These are phyloP conservation scores for Strigops habroptila DNA, from an alignment of 2,113 vertebrate genomes.

Conservation along the genomic window DNA sequence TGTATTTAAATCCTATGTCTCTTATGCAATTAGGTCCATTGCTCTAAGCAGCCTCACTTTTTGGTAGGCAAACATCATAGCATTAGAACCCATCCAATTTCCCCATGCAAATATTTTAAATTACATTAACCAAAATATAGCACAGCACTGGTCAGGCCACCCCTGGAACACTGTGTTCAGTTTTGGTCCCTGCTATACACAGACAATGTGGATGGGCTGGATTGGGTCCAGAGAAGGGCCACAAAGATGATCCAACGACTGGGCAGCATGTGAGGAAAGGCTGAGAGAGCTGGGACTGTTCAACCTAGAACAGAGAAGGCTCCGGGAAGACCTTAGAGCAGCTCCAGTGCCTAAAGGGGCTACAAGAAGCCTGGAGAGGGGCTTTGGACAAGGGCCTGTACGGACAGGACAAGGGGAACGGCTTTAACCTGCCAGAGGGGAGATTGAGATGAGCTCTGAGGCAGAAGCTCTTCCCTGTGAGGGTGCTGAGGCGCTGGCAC, in stretches of 20 bases:
- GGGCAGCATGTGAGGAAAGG: neutral
- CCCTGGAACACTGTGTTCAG: neutral
- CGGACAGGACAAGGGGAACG: no score
- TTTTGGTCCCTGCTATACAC: neutral
- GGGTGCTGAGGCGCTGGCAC: no score
- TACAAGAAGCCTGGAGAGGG: no score
- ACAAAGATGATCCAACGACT: neutral
- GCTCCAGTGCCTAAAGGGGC: neutral
- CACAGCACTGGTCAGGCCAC: neutral
- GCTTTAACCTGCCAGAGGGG: no score
- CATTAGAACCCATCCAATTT: conserved; percentile 41
- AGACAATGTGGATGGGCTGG: neutral
- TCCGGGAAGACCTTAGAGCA: neutral
- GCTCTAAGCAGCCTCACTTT: conserved; percentile 47
- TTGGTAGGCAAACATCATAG: conserved; percentile 4
- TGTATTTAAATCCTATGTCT: neutral
- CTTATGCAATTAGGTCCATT: conserved; percentile 13
- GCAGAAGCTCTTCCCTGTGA: no score
- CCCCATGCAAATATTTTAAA: conserved; percentile 40
- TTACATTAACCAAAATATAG: neutral
- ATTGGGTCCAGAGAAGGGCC: neutral
- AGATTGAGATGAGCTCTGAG: no score
- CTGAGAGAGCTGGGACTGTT: neutral
- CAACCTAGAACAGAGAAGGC: neutral
- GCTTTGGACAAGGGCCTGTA: no score